A percentile compares a stretch with the other conserved stretches of the same genome.
phyloP scores from a whole-genome alignment of 1,140 invertebrate species.

The Asobara japonica region DNA sequence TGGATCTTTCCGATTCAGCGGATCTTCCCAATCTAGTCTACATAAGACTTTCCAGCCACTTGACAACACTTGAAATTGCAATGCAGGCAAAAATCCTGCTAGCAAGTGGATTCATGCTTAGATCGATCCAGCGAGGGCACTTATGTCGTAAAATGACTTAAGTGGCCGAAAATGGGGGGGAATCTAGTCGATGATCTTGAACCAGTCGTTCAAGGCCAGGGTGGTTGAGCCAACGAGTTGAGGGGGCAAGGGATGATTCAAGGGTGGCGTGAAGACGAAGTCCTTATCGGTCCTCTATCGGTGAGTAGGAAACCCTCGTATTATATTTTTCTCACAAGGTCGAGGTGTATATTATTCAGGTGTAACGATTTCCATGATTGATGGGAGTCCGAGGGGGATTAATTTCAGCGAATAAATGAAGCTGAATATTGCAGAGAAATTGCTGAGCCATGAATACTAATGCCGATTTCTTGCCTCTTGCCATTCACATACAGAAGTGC shows the following conservation, averaged over 20 bases:
- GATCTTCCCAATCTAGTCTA: no score
- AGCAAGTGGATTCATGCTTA: not conserved
- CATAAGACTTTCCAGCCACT: not conserved
- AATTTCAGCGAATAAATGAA: not conserved
- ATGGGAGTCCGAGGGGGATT: not conserved
- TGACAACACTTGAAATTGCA: not conserved
- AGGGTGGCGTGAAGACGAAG: not conserved
- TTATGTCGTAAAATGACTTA: slow-evolving; percentile 27
- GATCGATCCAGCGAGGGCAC: not conserved
- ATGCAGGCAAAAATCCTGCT: not conserved
- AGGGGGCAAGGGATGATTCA: not conserved
- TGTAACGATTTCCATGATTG: not conserved
- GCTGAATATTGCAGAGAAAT: not conserved
- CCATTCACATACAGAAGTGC: not conserved
- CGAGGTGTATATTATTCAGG: slow-evolving; percentile 1
- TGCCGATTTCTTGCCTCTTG: not conserved
- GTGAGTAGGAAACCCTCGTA: not conserved
- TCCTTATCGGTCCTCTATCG: not conserved
- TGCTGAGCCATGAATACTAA: not conserved
- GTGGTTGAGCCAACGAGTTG: not conserved
- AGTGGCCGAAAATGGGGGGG: slow-evolving; percentile 8
- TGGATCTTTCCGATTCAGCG: no score
- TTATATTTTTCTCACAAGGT: not conserved
- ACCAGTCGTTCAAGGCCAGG: slow-evolving; percentile 18
- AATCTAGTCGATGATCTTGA: slow-evolving; percentile 7